Conservation (phyloP, 2,113 vertebrate genomes). For the Zosterops borbonicus region DNA sequence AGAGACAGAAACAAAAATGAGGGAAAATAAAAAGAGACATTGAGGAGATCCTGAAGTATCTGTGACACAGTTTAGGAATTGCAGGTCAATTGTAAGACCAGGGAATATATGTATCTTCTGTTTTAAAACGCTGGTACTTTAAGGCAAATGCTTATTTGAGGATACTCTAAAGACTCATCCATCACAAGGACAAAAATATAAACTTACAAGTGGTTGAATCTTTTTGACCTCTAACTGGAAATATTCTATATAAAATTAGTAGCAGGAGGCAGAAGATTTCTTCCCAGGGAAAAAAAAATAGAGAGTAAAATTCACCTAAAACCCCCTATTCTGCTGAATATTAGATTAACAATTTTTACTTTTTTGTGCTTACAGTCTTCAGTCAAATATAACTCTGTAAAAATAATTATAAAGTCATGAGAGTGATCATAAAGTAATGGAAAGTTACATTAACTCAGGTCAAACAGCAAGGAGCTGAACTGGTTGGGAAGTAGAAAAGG, state of each 20-base stretch:
- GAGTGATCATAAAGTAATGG: background rate
- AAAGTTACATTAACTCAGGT: background rate
- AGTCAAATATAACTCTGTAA: background rate
- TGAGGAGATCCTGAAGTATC: background rate
- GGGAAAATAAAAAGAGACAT: background rate
- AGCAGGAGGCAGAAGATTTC: slow-evolving; percentile 37
- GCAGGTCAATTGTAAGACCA: background rate
- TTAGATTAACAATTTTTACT: background rate
- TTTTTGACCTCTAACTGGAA: slow-evolving; percentile 11
- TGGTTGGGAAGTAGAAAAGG: background rate
- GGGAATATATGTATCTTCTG: background rate
- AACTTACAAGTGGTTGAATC: slow-evolving; percentile 29
- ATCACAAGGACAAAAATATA: slow-evolving; percentile 57
- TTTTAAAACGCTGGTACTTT: background rate
- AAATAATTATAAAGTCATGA: background rate
- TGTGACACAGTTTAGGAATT: background rate
- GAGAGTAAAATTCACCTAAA: background rate
- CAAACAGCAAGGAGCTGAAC: background rate
- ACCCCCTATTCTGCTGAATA: background rate
- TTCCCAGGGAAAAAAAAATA: background rate
- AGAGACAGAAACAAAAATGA: background rate
- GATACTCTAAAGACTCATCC: slow-evolving; percentile 2
- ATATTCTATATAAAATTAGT: slow-evolving; percentile 39
- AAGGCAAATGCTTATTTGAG: background rate
- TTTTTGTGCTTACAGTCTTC: background rate